These are phyloP conservation scores for Drosophila kambysellisi DNA, from an alignment of 2,888 invertebrate genomes.

Conservation along the genomic window DNA sequence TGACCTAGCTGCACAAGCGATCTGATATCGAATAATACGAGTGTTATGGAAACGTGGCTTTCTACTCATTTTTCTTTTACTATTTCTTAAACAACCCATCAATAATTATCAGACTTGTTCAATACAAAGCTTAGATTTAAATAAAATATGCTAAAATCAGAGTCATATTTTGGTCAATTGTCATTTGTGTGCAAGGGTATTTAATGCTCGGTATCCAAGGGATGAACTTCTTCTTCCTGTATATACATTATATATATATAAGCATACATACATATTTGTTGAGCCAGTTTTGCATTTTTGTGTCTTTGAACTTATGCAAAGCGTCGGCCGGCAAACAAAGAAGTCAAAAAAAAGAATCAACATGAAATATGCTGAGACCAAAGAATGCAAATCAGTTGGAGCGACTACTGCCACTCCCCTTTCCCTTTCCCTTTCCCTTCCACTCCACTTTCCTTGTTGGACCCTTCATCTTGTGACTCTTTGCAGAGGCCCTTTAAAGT, in stretches of 20 bases:
- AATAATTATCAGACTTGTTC: neutral
- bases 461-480: conserved; percentile 35
- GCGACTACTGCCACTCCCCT: neutral
- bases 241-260: neutral
- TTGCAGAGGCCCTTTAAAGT: conserved; percentile 38
- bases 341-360: conserved; percentile 15
- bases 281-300: conserved; percentile 36
- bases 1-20: neutral
- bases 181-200: neutral
- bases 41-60: neutral
- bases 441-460: neutral
- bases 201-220: neutral
- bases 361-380: conserved; percentile 65
- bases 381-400: conserved; percentile 53
- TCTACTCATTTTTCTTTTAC: neutral
- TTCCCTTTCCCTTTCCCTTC: too few species aligned
- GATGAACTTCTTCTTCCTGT: neutral
- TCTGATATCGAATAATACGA: neutral
- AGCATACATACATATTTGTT: neutral
- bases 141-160: neutral
- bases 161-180: neutral
- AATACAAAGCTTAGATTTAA: neutral
- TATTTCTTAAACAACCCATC: neutral
- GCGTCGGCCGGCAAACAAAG: conserved; percentile 64
- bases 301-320: conserved; percentile 68